Conservation (phyloP, 2,888 invertebrate genomes). For the Limnephilus rhombicus region DNA sequence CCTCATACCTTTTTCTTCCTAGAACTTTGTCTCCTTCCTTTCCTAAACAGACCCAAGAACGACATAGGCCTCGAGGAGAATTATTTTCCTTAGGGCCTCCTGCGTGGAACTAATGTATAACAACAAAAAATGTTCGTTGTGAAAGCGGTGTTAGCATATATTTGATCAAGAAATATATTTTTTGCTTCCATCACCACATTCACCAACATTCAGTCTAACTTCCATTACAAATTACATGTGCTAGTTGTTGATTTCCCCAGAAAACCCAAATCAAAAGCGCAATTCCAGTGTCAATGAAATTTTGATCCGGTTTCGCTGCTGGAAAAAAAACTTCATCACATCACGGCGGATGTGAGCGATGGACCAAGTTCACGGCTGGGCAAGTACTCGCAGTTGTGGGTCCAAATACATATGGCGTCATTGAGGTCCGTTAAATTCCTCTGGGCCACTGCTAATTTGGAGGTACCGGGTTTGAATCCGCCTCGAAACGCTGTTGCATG, state of each 20-base stretch:
- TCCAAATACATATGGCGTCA: slow-evolving; percentile 21
- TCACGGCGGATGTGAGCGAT: slow-evolving; percentile 34
- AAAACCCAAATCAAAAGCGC: slow-evolving; percentile 1
- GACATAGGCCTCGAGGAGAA: no score
- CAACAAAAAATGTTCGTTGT: no score
- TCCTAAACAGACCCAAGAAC: no score
- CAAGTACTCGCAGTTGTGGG: neutral
- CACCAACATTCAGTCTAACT: neutral
- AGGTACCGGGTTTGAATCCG: slow-evolving; percentile 51
- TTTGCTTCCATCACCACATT: neutral
- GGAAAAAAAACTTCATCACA: slow-evolving; percentile 2
- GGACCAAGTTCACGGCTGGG: slow-evolving; percentile 41
- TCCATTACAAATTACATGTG: neutral
- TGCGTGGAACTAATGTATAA: no score
- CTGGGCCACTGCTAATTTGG: slow-evolving; percentile 28
- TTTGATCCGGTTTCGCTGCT: neutral
- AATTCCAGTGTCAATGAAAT: neutral
- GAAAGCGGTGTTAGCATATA: no score
- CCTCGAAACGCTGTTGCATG: slow-evolving; percentile 39
- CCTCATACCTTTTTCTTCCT: no score
- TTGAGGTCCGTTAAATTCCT: slow-evolving; percentile 32
- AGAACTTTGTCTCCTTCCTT: no score
- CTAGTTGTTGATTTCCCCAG: neutral
- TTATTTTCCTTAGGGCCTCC: no score
- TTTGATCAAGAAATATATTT: neutral